Percentiles rank a stretch among this genome's conserved stretches.
These are phyloP conservation scores for Leucophenga maculata DNA, from an alignment of 2,888 invertebrate genomes.

Conservation along the genomic window DNA sequence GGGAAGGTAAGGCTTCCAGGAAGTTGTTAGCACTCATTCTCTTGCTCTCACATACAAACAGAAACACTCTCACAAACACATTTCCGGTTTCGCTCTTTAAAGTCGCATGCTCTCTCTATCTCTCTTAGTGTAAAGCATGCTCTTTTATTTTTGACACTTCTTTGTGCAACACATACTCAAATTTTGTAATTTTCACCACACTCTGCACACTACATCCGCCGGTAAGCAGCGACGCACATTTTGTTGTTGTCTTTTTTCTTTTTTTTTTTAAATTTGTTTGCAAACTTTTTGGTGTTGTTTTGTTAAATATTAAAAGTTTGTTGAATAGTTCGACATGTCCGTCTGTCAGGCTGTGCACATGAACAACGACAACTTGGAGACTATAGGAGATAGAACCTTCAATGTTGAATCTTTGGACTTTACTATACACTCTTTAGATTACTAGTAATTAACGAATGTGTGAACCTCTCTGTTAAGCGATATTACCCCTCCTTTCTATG, in stretches of 20 bases:
- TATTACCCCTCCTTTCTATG: too few relatives aligned
- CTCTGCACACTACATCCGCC: constrained; percentile 49
- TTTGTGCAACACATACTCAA: not conserved
- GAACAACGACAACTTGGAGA: too few relatives aligned
- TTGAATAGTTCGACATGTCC: too few relatives aligned
- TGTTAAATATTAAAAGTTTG: too few relatives aligned
- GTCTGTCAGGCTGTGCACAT: too few relatives aligned
- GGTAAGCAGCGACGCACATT: constrained; percentile 42
- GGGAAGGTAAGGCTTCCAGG: constrained; percentile 29
- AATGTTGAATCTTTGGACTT: too few relatives aligned
- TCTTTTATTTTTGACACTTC: not conserved
- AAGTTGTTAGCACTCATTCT: constrained; percentile 28
- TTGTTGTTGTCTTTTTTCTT: too few relatives aligned
- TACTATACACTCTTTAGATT: too few relatives aligned
- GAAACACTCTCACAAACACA: not conserved
- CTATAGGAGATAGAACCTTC: too few relatives aligned
- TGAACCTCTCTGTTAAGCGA: too few relatives aligned
- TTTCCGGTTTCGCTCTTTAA: not conserved
- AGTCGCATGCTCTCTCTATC: not conserved
- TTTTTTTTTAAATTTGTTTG: not conserved
- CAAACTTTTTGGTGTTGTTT: not conserved
- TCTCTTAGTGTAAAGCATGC: not conserved
- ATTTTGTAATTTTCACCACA: constrained; percentile 55
- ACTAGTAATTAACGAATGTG: too few relatives aligned
- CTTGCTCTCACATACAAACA: constrained; percentile 6